Conservation (phyloP, 2,113 vertebrate genomes). For the Eptatretus burgeri region DNA sequence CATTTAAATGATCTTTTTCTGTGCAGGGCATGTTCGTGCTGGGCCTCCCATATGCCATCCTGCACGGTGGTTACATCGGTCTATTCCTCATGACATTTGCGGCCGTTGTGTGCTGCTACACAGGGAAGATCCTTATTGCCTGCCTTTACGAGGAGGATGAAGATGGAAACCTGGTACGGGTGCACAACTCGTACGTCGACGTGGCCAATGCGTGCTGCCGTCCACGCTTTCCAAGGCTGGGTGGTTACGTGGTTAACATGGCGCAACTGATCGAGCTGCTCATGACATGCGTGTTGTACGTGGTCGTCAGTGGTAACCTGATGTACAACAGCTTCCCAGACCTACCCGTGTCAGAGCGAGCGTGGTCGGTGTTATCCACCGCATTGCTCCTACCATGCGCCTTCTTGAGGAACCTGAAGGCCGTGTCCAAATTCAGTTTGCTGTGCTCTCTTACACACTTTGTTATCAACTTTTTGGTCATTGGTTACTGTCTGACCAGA, state of each 20-base stretch:
- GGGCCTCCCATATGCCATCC: constrained; percentile 26
- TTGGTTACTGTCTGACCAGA: constrained; percentile 25
- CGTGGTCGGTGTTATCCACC: constrained; percentile 23
- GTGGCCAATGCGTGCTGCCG: constrained; percentile 22
- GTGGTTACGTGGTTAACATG: constrained; percentile 18
- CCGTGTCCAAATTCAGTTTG: constrained; percentile 26
- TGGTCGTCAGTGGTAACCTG: constrained; percentile 27
- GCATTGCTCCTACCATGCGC: constrained; percentile 24
- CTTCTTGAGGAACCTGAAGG: constrained; percentile 27
- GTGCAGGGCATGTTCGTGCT: constrained; percentile 30
- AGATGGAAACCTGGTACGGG: constrained; percentile 15
- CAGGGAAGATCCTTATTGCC: constrained; percentile 26
- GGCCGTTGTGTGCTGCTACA: constrained; percentile 28
- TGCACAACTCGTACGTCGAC: constrained; percentile 26
- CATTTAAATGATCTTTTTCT: too few relatives aligned
- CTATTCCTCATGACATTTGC: constrained; percentile 23
- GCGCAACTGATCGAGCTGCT: constrained; percentile 27
- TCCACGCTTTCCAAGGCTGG: constrained; percentile 19
- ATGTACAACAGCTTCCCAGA: constrained; percentile 22
- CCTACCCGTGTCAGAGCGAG: constrained; percentile 17
- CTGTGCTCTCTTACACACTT: constrained; percentile 34
- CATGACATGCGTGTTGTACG: constrained; percentile 40
- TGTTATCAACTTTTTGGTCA: constrained; percentile 25
- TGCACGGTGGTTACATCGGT: constrained; percentile 25
- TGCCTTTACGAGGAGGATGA: constrained; percentile 29